Conservation (phyloP, 1,140 invertebrate genomes). For the Brachionus asplanchnoidis region DNA sequence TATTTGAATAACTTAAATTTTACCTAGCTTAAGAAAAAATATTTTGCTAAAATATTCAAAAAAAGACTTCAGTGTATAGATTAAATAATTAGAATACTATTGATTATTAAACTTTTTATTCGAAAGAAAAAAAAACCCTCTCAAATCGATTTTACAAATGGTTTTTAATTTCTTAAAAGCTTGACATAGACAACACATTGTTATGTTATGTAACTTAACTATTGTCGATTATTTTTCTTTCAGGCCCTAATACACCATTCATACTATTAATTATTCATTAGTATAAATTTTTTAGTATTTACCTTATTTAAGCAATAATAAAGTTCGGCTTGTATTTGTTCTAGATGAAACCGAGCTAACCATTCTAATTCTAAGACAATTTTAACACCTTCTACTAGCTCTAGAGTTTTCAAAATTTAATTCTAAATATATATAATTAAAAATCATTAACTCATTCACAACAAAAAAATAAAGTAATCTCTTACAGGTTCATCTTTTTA, state of each 20-base stretch:
- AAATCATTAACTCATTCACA: too few species aligned
- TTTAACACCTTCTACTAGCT: background rate
- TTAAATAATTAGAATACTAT: background rate
- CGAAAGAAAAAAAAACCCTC: background rate
- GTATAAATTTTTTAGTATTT: background rate
- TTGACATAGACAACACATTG: background rate
- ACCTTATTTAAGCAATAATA: background rate
- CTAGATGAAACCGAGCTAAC: background rate
- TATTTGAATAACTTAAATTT: background rate
- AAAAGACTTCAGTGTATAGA: background rate
- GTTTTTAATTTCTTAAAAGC: background rate
- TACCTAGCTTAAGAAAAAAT: background rate
- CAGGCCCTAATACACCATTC: background rate
- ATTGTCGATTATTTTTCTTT: background rate
- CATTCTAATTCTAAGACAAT: background rate
- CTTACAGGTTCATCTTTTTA: too few species aligned
- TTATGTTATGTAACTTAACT: background rate
- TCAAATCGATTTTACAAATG: background rate
- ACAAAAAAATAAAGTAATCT: too few species aligned
- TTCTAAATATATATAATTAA: background rate
- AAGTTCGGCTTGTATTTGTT: background rate
- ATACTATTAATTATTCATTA: background rate
- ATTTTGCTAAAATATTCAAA: background rate
- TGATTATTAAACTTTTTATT: background rate
- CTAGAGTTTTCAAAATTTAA: background rate